Base-by-base conservation (phyloP, 2,888 invertebrate genomes). In the Endomychus coccineus region DNA sequence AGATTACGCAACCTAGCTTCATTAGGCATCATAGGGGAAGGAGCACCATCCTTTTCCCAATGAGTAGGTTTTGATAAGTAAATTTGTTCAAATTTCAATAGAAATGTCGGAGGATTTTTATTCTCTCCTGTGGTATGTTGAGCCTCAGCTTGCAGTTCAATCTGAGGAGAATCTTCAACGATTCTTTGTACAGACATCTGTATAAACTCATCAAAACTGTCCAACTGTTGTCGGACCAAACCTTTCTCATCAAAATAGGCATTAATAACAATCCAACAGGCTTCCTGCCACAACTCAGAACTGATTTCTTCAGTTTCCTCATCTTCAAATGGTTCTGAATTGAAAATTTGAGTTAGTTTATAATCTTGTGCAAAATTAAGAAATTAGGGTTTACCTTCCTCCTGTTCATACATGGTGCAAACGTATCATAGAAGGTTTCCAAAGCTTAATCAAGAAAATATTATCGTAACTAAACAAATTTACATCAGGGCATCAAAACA, bases 241-340 rank as follows among this genome's bases (percentile, higher is more conserved):
- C 98, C 98, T 68, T 99, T 99, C 65, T 99, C 99, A 62, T 99
- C 98, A 62, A 99, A 99, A 68, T 98, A 99, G 0, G 98, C 94
- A 62, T 96, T 96, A 60, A 99, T 99, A 42, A 99, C 97, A 59
- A 98, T 96, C 98, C 98, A 99, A 59, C 98, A 98, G 27, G 98
- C 98, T 73, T 97, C 97, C 68, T 98, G 97, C 98, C 98, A 99
- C 46, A 97, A 71, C 62, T 98, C 97, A 4, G 94, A 85, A 17
- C 94, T 91, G 56, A 98, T 95, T 70, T 98, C 97, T 65, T 92
- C 95, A 7, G 80, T 80, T 62, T 89, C 89, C 57, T 88, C 87
- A 58, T 90, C 89, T 48, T 88, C 89, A 64, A 77, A 84, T 51
- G 62, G 64, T 43, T 67, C 67, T 60, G 11, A 29, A 19, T 6